These are phyloP conservation scores for Baryphthengus martii DNA, from an alignment of 2,113 vertebrate species.

Conservation along the genomic window DNA sequence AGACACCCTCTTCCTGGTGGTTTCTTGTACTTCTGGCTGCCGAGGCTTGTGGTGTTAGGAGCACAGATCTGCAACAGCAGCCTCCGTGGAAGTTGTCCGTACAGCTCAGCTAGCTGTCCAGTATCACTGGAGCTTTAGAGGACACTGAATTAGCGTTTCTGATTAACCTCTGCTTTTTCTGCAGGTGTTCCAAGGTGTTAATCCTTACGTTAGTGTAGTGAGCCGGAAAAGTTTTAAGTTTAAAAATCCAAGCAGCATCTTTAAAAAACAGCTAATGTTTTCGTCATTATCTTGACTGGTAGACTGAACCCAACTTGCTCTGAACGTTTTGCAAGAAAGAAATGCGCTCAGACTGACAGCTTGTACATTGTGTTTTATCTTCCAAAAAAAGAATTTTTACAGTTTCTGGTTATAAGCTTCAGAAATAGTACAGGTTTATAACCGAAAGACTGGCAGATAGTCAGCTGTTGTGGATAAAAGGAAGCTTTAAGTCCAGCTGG, in stretches of 20 bases:
- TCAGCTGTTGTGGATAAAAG: background rate
- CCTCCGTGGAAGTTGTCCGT: background rate
- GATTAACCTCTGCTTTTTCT: background rate
- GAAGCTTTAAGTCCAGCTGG: background rate
- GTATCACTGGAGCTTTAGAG: background rate
- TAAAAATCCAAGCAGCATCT: background rate
- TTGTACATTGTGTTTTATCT: background rate
- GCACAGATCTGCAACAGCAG: background rate
- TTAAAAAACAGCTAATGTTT: background rate
- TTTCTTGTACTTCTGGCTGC: background rate
- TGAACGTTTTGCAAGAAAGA: background rate
- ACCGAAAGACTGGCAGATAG: background rate
- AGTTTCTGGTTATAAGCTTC: background rate
- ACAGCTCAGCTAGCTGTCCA: background rate
- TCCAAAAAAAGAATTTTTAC: constrained; percentile 2
- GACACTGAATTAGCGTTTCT: constrained; percentile 1
- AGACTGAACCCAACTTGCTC: background rate
- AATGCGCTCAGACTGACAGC: background rate
- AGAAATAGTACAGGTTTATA: background rate
- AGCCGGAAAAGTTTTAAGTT: background rate
- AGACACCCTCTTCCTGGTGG: constrained; percentile 20
- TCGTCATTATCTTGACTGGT: background rate
- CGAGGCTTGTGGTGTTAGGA: background rate
- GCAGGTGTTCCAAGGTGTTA: background rate
- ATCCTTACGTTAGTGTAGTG: background rate